These are phyloP conservation scores for Uria aalge DNA, from an alignment of 2,113 vertebrate species.

Conservation along the genomic window DNA sequence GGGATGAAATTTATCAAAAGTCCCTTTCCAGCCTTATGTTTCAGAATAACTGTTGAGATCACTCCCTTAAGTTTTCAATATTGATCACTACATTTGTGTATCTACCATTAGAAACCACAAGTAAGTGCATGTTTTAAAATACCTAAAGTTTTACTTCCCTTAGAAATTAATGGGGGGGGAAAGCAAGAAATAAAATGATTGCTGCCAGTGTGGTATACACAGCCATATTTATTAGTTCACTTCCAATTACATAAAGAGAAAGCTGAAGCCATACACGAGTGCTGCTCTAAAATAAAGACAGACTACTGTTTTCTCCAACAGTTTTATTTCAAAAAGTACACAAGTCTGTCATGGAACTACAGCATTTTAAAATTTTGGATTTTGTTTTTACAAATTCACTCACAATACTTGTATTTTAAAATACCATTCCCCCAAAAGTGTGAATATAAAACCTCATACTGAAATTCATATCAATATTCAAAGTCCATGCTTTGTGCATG, in stretches of 20 bases:
- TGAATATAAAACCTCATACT: conserved; percentile 61
- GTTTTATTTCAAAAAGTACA: conserved; percentile 82
- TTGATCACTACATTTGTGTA: neutral
- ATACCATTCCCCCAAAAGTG: conserved; percentile 39
- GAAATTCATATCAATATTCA: conserved; percentile 47
- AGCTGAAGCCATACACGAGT: conserved; percentile 62
- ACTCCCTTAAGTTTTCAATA: neutral
- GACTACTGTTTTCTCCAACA: conserved; percentile 67
- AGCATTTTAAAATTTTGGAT: conserved; percentile 53
- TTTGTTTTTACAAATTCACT: conserved; percentile 59
- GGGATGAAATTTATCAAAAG: neutral
- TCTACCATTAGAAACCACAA: neutral
- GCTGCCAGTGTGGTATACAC: neutral
- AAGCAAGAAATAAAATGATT: neutral
- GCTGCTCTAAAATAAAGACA: conserved; percentile 61
- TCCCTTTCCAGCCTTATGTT: neutral
- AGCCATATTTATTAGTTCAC: conserved; percentile 30
- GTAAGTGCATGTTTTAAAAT: neutral
- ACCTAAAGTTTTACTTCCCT: neutral
- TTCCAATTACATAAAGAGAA: conserved; percentile 40
- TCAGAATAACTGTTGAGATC: neutral
- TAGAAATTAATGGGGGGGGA: neutral
- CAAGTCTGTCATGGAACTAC: conserved; percentile 74
- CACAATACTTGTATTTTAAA: conserved; percentile 64
- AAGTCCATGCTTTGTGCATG: conserved; percentile 39